Evolutionary conservation across 2,797 vertebrate genomes (phyloP).

Genomic region (Rousettus madagascariensis): DNA sequence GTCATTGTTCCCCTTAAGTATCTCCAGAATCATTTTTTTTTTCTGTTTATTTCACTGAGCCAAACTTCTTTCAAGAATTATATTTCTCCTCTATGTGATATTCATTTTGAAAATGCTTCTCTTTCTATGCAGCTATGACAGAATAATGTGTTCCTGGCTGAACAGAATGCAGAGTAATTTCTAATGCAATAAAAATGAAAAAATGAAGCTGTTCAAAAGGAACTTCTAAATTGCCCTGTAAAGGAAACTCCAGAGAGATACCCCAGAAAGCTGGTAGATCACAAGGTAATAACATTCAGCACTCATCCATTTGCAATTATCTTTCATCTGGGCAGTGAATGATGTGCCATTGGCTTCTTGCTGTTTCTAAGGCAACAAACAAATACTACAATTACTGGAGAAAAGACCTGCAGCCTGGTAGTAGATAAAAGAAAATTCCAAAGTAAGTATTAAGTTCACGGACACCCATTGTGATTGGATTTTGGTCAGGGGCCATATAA

Average conservation of each 20-base stretch:
- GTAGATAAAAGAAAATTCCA: conserved; percentile 54
- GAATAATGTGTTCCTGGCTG: conserved; percentile 83
- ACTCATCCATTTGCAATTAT: conserved; percentile 67
- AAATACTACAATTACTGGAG: conserved; percentile 63
- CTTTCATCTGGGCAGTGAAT: conserved; percentile 60
- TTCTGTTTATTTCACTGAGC: conserved; percentile 75
- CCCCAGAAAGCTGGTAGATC: conserved; percentile 56
- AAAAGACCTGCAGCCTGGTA: conserved; percentile 3
- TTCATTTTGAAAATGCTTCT: conserved; percentile 80
- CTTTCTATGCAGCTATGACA: conserved; percentile 75
- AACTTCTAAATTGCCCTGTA: conserved; percentile 75
- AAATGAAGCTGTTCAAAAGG: conserved; percentile 78
- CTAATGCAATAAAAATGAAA: conserved; percentile 82
- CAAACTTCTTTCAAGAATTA: conserved; percentile 79
- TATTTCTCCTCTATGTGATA: conserved; percentile 74
- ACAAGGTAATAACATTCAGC: conserved; percentile 54
- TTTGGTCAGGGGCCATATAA: not conserved
- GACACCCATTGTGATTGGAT: conserved; percentile 52
- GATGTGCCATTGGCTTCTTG: conserved; percentile 67
- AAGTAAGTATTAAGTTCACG: conserved; percentile 47
- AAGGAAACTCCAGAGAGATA: conserved; percentile 72
- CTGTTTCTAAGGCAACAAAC: conserved; percentile 70
- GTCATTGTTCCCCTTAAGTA: conserved; percentile 68
- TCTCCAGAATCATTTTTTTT: conserved; percentile 59
- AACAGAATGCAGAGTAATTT: conserved; percentile 77